Evolutionary conservation across 2,888 invertebrate species (phyloP).

Genomic region (Platycheirus albimanus): DNA sequence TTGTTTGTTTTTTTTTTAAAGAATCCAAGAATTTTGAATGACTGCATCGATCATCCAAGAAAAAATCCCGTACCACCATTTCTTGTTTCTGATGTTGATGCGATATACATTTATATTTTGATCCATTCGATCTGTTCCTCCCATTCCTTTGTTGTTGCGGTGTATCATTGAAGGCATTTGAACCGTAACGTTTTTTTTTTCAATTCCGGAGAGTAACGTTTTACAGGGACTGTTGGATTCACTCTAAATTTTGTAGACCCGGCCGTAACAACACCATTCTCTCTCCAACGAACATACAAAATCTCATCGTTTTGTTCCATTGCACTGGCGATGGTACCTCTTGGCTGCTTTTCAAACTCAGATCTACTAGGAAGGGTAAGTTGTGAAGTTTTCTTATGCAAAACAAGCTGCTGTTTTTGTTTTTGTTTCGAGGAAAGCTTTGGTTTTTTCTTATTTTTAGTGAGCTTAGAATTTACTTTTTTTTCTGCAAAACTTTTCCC

Average conservation of each 20-base stretch:
- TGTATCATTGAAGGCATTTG: conserved; percentile 1
- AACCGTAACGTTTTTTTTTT: conserved; percentile 1
- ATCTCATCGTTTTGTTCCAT: neutral
- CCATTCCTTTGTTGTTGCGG: conserved; percentile 2
- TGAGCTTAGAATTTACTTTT: no score
- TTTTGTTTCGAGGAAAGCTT: neutral
- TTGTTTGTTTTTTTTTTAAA: no score
- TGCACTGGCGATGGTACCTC: conserved; percentile 1
- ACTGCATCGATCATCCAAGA: no score
- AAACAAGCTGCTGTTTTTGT: no score
- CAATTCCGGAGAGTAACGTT: neutral
- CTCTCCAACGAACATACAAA: neutral
- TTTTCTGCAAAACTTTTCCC: no score
- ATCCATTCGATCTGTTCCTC: conserved; percentile 5
- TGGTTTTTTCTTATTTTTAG: neutral
- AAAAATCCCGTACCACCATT: conserved; percentile 4
- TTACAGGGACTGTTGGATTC: neutral
- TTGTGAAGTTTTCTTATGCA: no score
- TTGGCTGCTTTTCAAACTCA: neutral
- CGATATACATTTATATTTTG: neutral
- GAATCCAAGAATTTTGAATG: no score
- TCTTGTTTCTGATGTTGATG: neutral
- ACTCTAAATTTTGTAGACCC: conserved; percentile 1
- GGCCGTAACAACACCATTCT: neutral
- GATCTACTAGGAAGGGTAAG: neutral